These are phyloP conservation scores for Sebastes iracundus DNA, from an alignment of 2,797 vertebrate species.

Conservation along the genomic window DNA sequence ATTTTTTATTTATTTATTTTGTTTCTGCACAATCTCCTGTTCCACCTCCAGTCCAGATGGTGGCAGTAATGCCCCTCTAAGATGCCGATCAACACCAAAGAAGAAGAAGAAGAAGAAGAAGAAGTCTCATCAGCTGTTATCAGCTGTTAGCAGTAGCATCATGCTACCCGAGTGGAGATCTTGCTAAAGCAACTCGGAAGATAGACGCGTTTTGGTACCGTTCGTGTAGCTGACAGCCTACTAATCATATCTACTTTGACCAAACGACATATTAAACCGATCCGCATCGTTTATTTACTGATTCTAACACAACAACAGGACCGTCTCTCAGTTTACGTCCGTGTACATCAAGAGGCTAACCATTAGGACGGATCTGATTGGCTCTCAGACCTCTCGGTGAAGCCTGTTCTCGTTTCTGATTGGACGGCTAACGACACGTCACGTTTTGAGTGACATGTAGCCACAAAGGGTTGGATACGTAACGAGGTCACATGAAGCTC, in stretches of 20 bases:
- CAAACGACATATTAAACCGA: rapidly evolving
- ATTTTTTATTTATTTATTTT: too few species aligned
- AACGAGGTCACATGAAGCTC: constrained; percentile 24
- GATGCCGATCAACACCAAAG: too few species aligned
- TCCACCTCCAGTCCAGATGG: too few species aligned
- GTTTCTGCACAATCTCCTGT: too few species aligned
- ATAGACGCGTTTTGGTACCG: rapidly evolving
- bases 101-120: constrained; percentile 40
- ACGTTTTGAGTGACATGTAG: not conserved
- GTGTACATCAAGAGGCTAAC: not conserved
- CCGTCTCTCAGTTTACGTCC: constrained; percentile 13
- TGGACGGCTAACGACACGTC: not conserved
- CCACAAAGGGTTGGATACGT: constrained; percentile 2
- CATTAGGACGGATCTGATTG: constrained; percentile 34
- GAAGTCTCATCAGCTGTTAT: not conserved
- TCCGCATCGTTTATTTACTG: not conserved
- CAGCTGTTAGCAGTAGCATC: not conserved
- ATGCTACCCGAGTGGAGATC: not conserved
- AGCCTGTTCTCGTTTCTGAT: constrained; percentile 1
- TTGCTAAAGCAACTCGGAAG: too few species aligned
- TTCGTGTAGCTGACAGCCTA: not conserved
- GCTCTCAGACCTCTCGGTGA: not conserved
- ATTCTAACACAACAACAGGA: not conserved
- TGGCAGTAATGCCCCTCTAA: too few species aligned
- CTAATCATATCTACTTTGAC: not conserved